Evolutionary conservation across 2,888 invertebrate genomes (phyloP), one percentile per base, ranked within the genome.

Genomic region (Odontothrips loti): DNA sequence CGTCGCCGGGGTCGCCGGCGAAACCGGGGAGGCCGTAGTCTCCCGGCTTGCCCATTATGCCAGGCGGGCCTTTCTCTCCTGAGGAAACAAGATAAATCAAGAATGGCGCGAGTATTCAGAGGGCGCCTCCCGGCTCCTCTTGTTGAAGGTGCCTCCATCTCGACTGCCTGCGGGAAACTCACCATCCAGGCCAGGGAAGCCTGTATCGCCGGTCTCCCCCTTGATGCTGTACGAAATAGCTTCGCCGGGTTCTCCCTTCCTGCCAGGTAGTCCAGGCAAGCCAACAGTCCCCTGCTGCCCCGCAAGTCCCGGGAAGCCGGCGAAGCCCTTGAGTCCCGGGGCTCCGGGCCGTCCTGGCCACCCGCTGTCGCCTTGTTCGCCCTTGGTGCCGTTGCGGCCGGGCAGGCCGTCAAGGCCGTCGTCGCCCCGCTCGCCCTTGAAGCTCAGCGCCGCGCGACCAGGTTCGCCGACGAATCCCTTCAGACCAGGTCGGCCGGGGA

Each of bases 201-300:
- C 92, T 82, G 84, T 83, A 17, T 90, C 90, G 80, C 92, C 92
- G 84, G 87, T 87, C 79, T 87, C 85, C 75, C 91, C 91, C 85
- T 88, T 89, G 29, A 85, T 84, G 4, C 58, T 58, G 58, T 58
- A 58, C 20, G 6, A 6, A 15, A 17, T 6, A 1, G 58, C 20
- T 75, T 84, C 83, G 47, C 89, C 89, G 8, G 84, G 84, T 0
- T 84, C 82, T 48, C 89, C 89, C 80, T 82, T 79, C 47, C 79
- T 27, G 3, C 82, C 29, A 81, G 87, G 86, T 51, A 86, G 85
- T 80, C 89, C 89, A 23, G 87, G 86, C 82, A 85, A 79, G 20
- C 88, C 88, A 10, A 84, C 83, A n/a, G 83, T 82, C 27, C 88
- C 89, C 3, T 85, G 84, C 2, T 84, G 83, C 43, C 88, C 88